These are phyloP conservation scores for Eupithecia pulchellata DNA, from an alignment of 2,888 invertebrate genomes.

Conservation along the genomic window DNA sequence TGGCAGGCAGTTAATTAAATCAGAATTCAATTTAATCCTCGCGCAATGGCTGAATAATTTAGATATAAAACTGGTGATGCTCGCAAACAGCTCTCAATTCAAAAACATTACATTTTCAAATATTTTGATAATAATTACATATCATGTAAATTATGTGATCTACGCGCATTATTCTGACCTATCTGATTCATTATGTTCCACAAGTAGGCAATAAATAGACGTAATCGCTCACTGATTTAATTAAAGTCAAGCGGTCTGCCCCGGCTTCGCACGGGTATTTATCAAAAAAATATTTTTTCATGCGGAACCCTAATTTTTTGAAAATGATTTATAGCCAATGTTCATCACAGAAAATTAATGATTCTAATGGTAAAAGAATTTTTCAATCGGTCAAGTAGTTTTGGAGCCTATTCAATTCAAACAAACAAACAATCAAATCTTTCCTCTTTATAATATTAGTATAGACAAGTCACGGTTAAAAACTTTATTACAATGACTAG, in stretches of 20 bases:
- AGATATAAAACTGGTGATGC: conserved; percentile 17
- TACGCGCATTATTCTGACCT: neutral
- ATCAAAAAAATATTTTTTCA: too few relatives aligned
- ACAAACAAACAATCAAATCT: too few relatives aligned
- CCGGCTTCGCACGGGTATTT: too few relatives aligned
- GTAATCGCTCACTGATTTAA: neutral
- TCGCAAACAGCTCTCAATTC: conserved; percentile 16
- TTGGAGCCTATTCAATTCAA: too few relatives aligned
- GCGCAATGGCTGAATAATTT: conserved; percentile 24
- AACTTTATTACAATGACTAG: conserved; percentile 9
- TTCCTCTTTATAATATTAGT: too few relatives aligned
- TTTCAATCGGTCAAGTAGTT: too few relatives aligned
- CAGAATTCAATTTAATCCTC: conserved; percentile 30
- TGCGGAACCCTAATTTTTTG: too few relatives aligned
- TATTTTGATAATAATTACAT: neutral
- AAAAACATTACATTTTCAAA: conserved; percentile 26
- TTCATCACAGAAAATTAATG: too few relatives aligned
- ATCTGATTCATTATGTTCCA: neutral
- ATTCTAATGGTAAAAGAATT: too few relatives aligned
- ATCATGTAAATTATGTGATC: neutral
- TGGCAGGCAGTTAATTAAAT: conserved; percentile 25
- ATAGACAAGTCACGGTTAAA: too few relatives aligned
- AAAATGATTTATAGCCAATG: too few relatives aligned
- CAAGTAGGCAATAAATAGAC: neutral
- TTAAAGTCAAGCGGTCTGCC: neutral